Base-by-base conservation (phyloP, 2,888 invertebrate species). In the Operophtera brumata region DNA sequence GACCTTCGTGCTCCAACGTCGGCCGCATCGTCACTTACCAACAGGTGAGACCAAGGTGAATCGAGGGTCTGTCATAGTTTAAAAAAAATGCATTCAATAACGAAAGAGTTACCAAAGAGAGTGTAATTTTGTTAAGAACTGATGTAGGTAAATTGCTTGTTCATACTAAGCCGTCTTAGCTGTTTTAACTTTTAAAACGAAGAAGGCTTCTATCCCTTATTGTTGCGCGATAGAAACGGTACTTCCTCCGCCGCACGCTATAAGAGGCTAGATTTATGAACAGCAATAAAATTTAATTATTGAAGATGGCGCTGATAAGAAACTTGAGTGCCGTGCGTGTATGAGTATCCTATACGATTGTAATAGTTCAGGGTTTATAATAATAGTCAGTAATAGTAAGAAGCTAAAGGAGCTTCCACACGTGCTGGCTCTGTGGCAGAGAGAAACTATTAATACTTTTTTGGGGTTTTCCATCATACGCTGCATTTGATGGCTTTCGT, bases 201-300 rank as follows among this genome's bases (percentile, higher is more conserved):
- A 14, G 30, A 35, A 47, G 46, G n/a, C 37, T 47, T 53, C 57
- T 53, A 46, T n/a, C 28, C 45, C 30, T 52, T 52, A 42, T 39
- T 26, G 37, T 13, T 12, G 28, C 35, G 43, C 53, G 46, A 57
- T 52, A 49, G 45, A 53, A 57, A 39, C 54, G 55, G 59, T 49
- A 59, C 57, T 59, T 64, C 61, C 59, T 54, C 61, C 52, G 44
- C 53, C 53, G 53, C 64, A 64, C 60, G 60, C 58, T 59, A 62
- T 57, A 57, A 63, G 64, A 65, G 63, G 64, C 48, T 57, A 63
- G 54, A 74, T 75, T 74, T 73, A 75, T 69, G 54, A 49, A 20
- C 51, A 39, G 64, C 65, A 70, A 70, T 74, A 66, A 67, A 68
- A 67, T 74, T 75, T 75, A 72, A 74, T 67, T 76, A 72, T 75